Evolutionary conservation across 1,140 invertebrate genomes (phyloP).

Genomic region (Drosophila nikananu): DNA sequence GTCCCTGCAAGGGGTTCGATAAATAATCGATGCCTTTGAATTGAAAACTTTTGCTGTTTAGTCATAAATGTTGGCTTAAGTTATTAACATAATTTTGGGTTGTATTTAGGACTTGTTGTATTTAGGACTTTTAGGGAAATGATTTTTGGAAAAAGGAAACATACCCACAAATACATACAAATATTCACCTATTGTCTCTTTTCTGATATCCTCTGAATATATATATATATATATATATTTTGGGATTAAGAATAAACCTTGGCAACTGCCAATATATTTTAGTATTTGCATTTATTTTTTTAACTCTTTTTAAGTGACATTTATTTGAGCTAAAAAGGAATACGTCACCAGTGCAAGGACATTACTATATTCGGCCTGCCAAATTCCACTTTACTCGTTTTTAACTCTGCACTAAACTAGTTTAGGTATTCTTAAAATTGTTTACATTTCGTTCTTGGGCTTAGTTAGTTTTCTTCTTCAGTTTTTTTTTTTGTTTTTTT

Average conservation of each 20-base stretch:
- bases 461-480: constrained; percentile 20
- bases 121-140: neutral
- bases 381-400: constrained; percentile 22
- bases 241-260: neutral
- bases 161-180: neutral
- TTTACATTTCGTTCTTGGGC: constrained; percentile 35
- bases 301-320: neutral
- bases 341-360: constrained; percentile 32
- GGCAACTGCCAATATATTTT: neutral
- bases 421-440: constrained; percentile 65
- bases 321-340: neutral
- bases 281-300: neutral
- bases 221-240: neutral
- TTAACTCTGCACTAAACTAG: constrained; percentile 47
- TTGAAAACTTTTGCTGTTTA: neutral
- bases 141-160: neutral
- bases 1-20: constrained; percentile 28
- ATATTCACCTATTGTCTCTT: constrained; percentile 30
- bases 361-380: constrained; percentile 32
- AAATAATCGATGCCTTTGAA: neutral
- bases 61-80: neutral
- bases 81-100: no score
- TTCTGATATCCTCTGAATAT: neutral
- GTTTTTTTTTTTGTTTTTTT: constrained; percentile 15
- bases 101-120: no score